phyloP scores from a whole-genome alignment of 2,797 vertebrate genomes.

The Euthynnus affinis region DNA sequence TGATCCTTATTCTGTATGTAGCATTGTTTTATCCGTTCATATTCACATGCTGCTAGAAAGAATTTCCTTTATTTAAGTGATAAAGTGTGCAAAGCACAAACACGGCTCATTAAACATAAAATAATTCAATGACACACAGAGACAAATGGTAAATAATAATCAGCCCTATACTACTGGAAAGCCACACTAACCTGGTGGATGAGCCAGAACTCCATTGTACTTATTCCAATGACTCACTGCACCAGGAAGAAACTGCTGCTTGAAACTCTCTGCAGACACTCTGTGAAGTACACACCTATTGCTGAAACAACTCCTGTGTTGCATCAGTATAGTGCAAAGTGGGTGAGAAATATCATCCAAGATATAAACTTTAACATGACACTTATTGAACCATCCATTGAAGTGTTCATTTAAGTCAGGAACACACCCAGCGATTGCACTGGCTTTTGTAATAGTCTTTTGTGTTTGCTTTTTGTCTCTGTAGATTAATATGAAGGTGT shows the following conservation, averaged over 20 bases:
- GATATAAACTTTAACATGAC: conserved; percentile 67
- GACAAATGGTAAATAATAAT: conserved; percentile 33
- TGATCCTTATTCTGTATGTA: not conserved
- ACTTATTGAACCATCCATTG: conserved; percentile 53
- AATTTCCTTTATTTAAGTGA: not conserved
- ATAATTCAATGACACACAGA: conserved; percentile 14
- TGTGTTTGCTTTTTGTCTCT: conserved; percentile 11
- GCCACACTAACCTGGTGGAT: conserved; percentile 22
- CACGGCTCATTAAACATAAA: conserved; percentile 24
- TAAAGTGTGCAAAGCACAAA: conserved; percentile 28
- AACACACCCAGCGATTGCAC: conserved; percentile 33
- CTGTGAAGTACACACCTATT: conserved; percentile 65
- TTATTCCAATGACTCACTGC: conserved; percentile 48
- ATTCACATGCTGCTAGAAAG: not conserved
- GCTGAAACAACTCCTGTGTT: conserved; percentile 72
- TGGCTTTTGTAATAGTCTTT: conserved; percentile 34
- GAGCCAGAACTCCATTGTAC: conserved; percentile 27
- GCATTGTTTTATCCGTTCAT: not conserved
- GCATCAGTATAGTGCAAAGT: conserved; percentile 73
- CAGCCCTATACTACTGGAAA: not conserved
- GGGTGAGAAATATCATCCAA: conserved; percentile 62
- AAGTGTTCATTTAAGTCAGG: conserved; percentile 41
- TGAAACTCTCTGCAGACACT: conserved; percentile 55
- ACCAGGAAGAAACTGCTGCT: conserved; percentile 54
- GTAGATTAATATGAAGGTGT: conserved; percentile 21